Base-by-base conservation (phyloP, 2,797 vertebrate genomes). In the Notolabrus celidotus region DNA sequence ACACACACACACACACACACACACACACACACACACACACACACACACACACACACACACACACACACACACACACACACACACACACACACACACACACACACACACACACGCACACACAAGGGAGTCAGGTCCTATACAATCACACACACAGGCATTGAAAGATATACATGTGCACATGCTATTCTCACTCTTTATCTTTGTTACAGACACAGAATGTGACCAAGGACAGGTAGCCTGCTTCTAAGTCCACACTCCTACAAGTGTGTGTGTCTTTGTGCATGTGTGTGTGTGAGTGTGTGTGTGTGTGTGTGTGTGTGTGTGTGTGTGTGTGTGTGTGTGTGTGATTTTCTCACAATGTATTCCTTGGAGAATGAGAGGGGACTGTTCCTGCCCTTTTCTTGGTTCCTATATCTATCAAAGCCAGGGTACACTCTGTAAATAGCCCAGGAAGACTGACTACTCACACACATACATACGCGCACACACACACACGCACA, bases 331-430 rank as follows among this genome's bases (percentile, higher is more conserved):
- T 56, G 31, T 47, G 53, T 71, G 55, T 56, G 29, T 54, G 42
- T 14, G 5, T 47, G 42, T 47, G 29, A 27, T 27, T 43, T 58
- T 51, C 39, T 52, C 3, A 0, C 34, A 53, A 22, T 80, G 38
- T 61, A 20, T 78, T 77, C 74, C 73, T 54, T 39, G 20, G 66
- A 83, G 66, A 73, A 77, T 67, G 67, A 31, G 36, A 62, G 59
- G 27, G 58, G 23, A 53, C 36, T 42, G 19, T 29, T 43, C 23
- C 33, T 81, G 74, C 49, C 67, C 82, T 84, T 84, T 83, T 45
- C 80, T 67, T 16, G 63, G 63, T 69, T 80, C 66, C 68, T 77
- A 52, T 80, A 82, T 87, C 73, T 82, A 86, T 86, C 85, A 85
- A 67, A 81, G 80, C 49, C 72, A 63, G 38, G 34, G 53, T 66